phyloP scores from a whole-genome alignment of 2,888 invertebrate species.

The Carcina quercana region DNA sequence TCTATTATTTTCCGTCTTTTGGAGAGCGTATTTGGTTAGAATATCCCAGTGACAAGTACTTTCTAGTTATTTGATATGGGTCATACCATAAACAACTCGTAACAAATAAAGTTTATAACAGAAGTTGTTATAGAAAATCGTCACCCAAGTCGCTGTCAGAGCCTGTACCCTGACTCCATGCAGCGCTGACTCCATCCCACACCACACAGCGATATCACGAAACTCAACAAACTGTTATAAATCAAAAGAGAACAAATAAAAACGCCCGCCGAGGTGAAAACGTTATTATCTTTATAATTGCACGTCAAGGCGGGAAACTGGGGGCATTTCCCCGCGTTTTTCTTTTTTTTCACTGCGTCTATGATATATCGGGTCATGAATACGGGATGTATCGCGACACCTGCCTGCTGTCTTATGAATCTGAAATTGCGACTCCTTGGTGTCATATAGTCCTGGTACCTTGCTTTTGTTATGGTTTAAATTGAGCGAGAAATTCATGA shows the following conservation, averaged over 20 bases:
- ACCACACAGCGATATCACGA: no score
- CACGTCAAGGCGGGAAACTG: constrained; percentile 63
- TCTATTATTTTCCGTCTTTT: no score
- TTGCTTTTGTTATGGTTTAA: constrained; percentile 16
- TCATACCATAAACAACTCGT: no score
- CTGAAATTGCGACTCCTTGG: constrained; percentile 53
- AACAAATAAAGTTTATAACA: constrained; percentile 6
- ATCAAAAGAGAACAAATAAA: constrained; percentile 69
- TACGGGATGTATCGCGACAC: constrained; percentile 66
- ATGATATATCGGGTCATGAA: constrained; percentile 72
- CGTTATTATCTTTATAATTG: constrained; percentile 75
- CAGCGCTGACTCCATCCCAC: no score
- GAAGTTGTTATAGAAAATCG: no score
- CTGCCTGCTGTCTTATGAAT: constrained; percentile 64
- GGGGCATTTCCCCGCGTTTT: constrained; percentile 37
- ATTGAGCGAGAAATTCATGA: constrained; percentile 23
- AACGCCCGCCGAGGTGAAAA: constrained; percentile 64
- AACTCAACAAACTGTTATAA: constrained; percentile 55
- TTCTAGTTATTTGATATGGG: no score
- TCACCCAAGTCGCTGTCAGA: not conserved
- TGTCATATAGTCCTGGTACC: constrained; percentile 43
- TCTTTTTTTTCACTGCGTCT: constrained; percentile 41
- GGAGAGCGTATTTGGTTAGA: no score
- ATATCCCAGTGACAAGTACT: no score
- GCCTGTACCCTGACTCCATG: constrained; percentile 21